phyloP scores from a whole-genome alignment of 2,797 vertebrate genomes.

The Ambastaia sidthimunki region DNA sequence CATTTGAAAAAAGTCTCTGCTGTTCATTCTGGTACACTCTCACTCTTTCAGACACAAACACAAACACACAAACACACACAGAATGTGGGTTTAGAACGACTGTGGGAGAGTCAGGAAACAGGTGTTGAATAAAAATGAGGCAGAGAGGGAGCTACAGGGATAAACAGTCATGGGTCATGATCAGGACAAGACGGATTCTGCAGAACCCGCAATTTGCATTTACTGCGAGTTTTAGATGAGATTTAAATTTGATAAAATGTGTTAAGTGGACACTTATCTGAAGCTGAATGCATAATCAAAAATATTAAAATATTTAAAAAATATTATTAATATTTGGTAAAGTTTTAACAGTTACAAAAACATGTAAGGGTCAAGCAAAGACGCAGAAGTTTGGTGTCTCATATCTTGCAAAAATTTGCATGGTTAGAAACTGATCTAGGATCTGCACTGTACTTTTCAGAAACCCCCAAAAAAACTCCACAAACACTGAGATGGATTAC shows the following conservation, averaged over 20 bases:
- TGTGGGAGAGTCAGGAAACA: constrained; percentile 20
- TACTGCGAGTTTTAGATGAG: not conserved
- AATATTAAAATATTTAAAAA: not conserved
- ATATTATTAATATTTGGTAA: too few relatives aligned
- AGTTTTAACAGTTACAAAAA: too few relatives aligned
- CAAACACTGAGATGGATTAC: too few relatives aligned
- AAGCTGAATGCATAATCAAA: not conserved
- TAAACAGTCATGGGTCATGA: constrained; percentile 17
- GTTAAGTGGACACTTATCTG: not conserved
- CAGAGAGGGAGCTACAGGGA: not conserved
- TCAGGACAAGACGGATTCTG: not conserved
- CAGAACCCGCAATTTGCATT: not conserved
- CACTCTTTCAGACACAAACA: constrained; percentile 24
- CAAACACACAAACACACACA: constrained; percentile 7
- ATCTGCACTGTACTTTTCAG: not conserved
- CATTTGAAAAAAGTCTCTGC: not conserved
- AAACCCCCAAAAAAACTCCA: too few relatives aligned
- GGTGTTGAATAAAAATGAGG: constrained; percentile 41
- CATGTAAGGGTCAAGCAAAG: too few relatives aligned
- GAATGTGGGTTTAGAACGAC: constrained; percentile 25
- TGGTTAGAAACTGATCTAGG: not conserved
- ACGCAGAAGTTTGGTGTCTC: not conserved
- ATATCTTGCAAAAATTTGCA: not conserved
- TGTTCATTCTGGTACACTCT: constrained; percentile 1
- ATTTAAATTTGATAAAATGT: not conserved